Evolutionary conservation across 2,113 vertebrate species (phyloP).

Genomic region (Ochotona curzoniae): DNA sequence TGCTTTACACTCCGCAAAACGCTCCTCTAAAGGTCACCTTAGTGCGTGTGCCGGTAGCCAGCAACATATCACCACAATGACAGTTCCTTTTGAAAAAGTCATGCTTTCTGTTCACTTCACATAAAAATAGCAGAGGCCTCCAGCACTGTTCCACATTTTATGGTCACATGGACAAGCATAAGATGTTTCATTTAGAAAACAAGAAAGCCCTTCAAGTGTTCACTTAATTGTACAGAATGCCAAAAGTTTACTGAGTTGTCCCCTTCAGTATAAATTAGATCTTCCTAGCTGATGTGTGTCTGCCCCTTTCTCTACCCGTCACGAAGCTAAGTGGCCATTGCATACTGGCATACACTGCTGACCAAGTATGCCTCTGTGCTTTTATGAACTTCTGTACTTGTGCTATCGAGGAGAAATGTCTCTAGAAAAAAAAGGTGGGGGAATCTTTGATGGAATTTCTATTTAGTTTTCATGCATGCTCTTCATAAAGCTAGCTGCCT

Average conservation of each 20-base stretch:
- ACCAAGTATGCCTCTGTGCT: fast-evolving
- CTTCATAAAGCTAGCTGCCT: neutral
- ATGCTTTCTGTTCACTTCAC: constrained; percentile 71
- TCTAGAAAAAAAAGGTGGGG: neutral
- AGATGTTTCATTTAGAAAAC: constrained; percentile 60
- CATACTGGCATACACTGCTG: fast-evolving
- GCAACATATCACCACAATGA: constrained; percentile 73
- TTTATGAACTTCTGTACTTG: neutral
- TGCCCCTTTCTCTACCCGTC: neutral
- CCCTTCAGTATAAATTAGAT: constrained; percentile 7
- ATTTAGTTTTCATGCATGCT: neutral
- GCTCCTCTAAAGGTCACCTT: constrained; percentile 81
- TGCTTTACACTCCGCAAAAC: neutral
- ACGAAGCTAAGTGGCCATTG: too few relatives aligned
- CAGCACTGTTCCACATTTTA: constrained; percentile 75
- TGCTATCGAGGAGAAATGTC: neutral
- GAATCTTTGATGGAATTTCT: neutral
- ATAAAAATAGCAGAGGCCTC: constrained; percentile 83
- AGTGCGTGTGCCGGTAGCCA: constrained; percentile 25
- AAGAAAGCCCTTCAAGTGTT: constrained; percentile 54
- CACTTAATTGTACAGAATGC: constrained; percentile 32
- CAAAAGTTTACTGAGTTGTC: neutral
- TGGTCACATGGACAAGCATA: constrained; percentile 55
- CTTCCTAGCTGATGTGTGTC: neutral
- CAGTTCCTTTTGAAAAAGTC: constrained; percentile 79